Evolutionary conservation across 2,888 invertebrate genomes (phyloP), one percentile per base, ranked within the genome.

Genomic region (Cryptocephalus moraei): DNA sequence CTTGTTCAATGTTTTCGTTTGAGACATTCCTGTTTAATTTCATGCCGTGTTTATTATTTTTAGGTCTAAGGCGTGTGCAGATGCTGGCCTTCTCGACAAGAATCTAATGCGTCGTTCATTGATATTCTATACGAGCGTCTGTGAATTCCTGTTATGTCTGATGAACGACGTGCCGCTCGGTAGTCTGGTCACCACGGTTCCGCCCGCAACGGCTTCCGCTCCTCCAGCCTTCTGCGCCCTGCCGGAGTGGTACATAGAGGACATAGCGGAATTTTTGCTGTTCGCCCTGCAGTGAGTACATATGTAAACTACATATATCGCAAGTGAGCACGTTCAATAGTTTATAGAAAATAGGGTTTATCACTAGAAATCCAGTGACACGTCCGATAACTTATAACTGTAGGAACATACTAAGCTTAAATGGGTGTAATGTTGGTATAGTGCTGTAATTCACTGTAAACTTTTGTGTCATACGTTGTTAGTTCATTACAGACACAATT

Each of bases 161-260:
- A 75, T 88, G 66, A 80, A 80, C 39, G 73, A 73, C 1, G 70
- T 72, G 13, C 70, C 74, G 44, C 73, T 75, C 1, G 73, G 74
- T 38, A 73, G 73, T 31, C 70, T 70, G 42, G 66, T 73, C 55
- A 72, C 75, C 2, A 69, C 71, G 58, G 68, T 81, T 50, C 81
- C 82, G 11, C 74, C 75, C 41, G 75, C 22, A 22, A 22, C 78
- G 41, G 74, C 77, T 34, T 79, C 79, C 56, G 75, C 83, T 43
- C 81, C 87, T 11, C 76, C 79, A 57, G 78, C 84, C 58, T 96
- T 95, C 75, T 82, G 86, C 45, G 91, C 94, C 60, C 77, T 92
- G 65, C 97, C 97, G 38, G 96, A 97, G 75, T 96, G 94, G 88
- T 91, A 93, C 70, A 83, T 97, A 58, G 97, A 97, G 72, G 96